phyloP scores from a whole-genome alignment of 2,888 invertebrate species.

The Meiosimyza platycephala region DNA sequence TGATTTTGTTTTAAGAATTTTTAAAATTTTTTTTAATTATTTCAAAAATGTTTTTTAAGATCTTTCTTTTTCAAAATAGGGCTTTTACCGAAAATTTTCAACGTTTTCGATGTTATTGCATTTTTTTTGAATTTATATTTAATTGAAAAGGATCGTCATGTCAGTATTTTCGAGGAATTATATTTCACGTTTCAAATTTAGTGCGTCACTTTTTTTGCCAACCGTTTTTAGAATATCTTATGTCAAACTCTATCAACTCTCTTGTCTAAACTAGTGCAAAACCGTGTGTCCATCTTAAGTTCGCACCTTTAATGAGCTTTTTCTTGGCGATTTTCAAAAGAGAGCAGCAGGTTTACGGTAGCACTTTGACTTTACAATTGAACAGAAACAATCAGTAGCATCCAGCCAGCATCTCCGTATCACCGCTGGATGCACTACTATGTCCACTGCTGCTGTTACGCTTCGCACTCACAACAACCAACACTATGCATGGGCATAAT shows the following conservation, averaged over 20 bases:
- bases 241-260: constrained; percentile 12
- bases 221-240: neutral
- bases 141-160: no score
- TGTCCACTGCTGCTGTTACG: neutral
- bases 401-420: constrained; percentile 52
- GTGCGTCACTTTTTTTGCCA: no score
- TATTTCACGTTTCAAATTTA: no score
- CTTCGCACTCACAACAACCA: no score
- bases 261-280: constrained; percentile 26
- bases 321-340: neutral
- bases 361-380: constrained; percentile 25
- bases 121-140: no score
- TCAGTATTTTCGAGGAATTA: no score
- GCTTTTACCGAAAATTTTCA: no score
- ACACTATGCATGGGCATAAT: constrained; percentile 18
- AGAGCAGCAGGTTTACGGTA: constrained; percentile 24
- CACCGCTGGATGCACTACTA: constrained; percentile 24
- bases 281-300: constrained; percentile 19
- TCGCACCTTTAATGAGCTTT: constrained; percentile 6
- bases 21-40: no score
- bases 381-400: constrained; percentile 42
- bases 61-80: no score
- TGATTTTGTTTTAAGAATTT: no score
- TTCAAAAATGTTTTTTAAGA: no score
- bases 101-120: no score